These are phyloP conservation scores for Sminthurinus aureus DNA, from an alignment of 2,888 invertebrate genomes.

Conservation along the genomic window DNA sequence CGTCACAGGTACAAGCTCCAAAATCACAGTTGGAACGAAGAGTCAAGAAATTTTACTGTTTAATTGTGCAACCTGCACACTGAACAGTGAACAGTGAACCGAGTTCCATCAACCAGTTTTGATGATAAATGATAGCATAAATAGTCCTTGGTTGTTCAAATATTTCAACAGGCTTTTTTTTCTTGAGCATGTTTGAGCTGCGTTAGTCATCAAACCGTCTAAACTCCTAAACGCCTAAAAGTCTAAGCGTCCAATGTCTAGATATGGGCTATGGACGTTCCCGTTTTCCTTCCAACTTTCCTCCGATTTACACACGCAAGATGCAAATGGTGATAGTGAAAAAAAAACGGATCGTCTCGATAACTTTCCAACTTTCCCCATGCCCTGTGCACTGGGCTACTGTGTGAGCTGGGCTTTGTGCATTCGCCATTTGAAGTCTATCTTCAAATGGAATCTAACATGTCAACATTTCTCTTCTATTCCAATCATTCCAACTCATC, in stretches of 20 bases:
- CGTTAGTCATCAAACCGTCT: constrained; percentile 9
- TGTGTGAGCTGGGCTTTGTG: background rate
- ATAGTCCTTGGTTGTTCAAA: constrained; percentile 12
- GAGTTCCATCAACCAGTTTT: background rate
- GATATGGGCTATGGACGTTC: background rate
- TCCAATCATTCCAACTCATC: background rate
- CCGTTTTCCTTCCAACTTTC: background rate
- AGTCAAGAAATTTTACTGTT: background rate
- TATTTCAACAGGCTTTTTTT: constrained; percentile 19
- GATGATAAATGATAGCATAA: constrained; percentile 13
- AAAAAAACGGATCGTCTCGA: background rate
- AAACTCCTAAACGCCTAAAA: too few species aligned
- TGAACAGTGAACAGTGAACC: too few species aligned
- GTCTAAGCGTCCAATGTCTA: background rate
- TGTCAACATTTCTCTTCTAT: too few species aligned
- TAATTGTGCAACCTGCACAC: background rate
- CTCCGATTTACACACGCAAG: constrained; percentile 11
- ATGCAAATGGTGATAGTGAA: constrained; percentile 14
- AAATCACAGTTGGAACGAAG: background rate
- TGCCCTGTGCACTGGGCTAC: background rate
- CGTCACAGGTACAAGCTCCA: too few species aligned
- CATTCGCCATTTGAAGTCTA: too few species aligned
- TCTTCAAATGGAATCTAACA: too few species aligned
- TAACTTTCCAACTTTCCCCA: background rate
- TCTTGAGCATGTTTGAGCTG: background rate